Base-by-base conservation (phyloP, 2,888 invertebrate genomes). In the Dasysyrphus tricinctus region DNA sequence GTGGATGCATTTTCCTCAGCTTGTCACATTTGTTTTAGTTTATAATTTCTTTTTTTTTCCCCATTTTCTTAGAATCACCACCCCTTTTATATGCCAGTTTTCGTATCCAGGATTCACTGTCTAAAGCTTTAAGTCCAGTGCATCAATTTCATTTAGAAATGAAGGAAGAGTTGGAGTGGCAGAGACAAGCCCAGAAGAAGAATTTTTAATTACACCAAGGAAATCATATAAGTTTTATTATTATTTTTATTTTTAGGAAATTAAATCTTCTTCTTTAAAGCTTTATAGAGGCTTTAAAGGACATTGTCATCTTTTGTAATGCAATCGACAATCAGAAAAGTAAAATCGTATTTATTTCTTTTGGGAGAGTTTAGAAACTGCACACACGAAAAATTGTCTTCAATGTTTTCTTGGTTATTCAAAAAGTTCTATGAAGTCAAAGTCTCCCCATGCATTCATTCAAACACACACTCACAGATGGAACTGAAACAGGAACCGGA, bases 11-110 rank as follows among this genome's bases (percentile, higher is more conserved):
- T 80, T 83, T 80, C 69, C 69, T 73, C 79, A 69, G 65, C 76
- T 79, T 74, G 80, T 87, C 87, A 87, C 83, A 87, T 87, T 87
- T 83, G 87, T 87, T 87, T 83, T 61, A 83, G 79, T 83, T 87
- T 87, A 80, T 80, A 87, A 83, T 74, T 74, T 63, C 16, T 74
- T 69, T 24, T 39, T 51, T 42, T 42, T 44, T 77, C 76, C 79
- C 80, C 72, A 75, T 73, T 73, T 80, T 65, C 67, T 67, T n/a
- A 11, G 16, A 51, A 44, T 9, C 32, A 42, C n/a, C n/a, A n/a
- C n/a, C 47, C 34, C n/a, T n/a, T n/a, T 57, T n/a, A 3, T 12
- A 16, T 54, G 24, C 63, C 61, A 42, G 49, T 54, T 67, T 29
- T 56, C 14, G 32, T 12, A 4, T 11, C 37, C 56, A 29, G 79